Conservation (phyloP, 2,113 vertebrate genomes). For the Tichodroma muraria region DNA sequence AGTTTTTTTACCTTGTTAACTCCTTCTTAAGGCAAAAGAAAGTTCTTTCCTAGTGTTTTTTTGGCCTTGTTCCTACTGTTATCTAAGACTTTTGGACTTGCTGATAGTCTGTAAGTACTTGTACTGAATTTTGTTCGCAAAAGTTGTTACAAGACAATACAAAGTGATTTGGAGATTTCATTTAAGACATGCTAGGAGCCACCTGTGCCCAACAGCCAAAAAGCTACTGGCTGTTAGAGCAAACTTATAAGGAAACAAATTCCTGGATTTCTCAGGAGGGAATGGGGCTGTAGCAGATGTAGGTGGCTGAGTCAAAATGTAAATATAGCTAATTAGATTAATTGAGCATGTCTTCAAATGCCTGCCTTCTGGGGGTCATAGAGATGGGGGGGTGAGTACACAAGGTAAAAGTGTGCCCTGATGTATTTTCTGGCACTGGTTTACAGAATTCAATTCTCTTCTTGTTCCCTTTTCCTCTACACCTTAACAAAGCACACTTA, state of each 20-base stretch:
- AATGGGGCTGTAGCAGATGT: not conserved
- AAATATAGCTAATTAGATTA: constrained; percentile 2
- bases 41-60: not conserved
- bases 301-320: not conserved
- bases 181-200: not conserved
- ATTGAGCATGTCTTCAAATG: not conserved
- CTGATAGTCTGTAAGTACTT: not conserved
- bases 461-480: not conserved
- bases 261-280: not conserved
- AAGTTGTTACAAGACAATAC: not conserved
- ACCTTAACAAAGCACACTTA: not conserved
- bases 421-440: not conserved
- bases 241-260: not conserved
- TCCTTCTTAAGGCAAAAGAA: not conserved
- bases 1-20: not conserved
- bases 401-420: not conserved
- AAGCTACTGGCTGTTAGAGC: not conserved
- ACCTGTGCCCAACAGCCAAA: not conserved
- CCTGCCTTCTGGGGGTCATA: not conserved
- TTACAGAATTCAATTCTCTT: not conserved
- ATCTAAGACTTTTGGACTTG: not conserved
- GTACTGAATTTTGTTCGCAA: not conserved
- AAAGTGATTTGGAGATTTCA: not conserved
- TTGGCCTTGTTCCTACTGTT: not conserved
- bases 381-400: not conserved